A percentile compares a stretch with the other conserved stretches of the same genome.
Conservation (phyloP, 2,888 invertebrate genomes). For the Uropetala carovei region DNA sequence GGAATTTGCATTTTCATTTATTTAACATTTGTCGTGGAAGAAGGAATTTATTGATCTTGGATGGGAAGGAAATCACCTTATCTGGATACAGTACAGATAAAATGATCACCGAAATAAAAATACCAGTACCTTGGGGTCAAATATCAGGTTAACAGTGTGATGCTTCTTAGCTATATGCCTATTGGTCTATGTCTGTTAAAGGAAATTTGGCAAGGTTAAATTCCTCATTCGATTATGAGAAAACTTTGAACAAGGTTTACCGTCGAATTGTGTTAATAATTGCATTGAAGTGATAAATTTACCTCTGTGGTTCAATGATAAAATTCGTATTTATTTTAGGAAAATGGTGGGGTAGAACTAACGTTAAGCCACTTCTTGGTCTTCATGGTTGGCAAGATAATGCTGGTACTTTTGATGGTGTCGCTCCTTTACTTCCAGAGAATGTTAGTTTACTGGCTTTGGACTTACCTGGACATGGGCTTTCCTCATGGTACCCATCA, state of each 20-base stretch:
- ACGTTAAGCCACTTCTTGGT: slow-evolving; percentile 70
- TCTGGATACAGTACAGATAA: background rate
- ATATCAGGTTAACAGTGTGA: slow-evolving; percentile 5
- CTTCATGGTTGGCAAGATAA: slow-evolving; percentile 73
- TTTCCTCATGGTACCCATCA: slow-evolving; percentile 70
- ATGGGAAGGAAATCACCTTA: too few relatives aligned
- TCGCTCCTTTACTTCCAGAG: slow-evolving; percentile 70
- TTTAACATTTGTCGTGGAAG: too few relatives aligned
- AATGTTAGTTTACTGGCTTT: slow-evolving; percentile 70
- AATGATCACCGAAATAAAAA: slow-evolving; percentile 9
- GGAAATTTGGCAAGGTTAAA: background rate
- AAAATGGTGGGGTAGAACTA: slow-evolving; percentile 70
- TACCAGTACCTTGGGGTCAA: slow-evolving; percentile 46
- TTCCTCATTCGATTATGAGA: background rate
- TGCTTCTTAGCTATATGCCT: background rate
- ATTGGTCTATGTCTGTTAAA: background rate
- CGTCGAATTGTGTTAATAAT: background rate
- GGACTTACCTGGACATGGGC: slow-evolving; percentile 72
- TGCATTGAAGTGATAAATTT: background rate
- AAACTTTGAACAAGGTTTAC: background rate
- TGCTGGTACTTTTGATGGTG: slow-evolving; percentile 71
- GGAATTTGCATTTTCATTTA: too few relatives aligned
- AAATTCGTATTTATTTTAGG: slow-evolving; percentile 64
- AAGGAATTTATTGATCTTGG: too few relatives aligned
- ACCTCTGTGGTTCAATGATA: background rate